These are phyloP conservation scores for Apis mellifera DNA, from an alignment of 1,140 invertebrate genomes.

Conservation along the genomic window Amel_HAv3.1 CM009933.2:11213001-11213500, in stretches of 20 bases:
- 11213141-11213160: no score
- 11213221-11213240: conserved; percentile 65
- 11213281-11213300: conserved; percentile 29
- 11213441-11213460: no score
- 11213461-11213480: not conserved
- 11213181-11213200: conserved; percentile 42
- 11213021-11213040: no score
- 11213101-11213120: no score
- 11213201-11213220: conserved; percentile 42
- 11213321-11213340: conserved; percentile 5
- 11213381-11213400: not conserved
- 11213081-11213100: no score
- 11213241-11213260: conserved; percentile 59
- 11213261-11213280: conserved; percentile 44
- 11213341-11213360: conserved; percentile 23
- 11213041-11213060: no score
- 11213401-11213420: not conserved
- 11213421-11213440: not conserved
- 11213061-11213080: no score
- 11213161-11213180: conserved; percentile 31
- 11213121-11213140: no score
- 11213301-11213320: conserved; percentile 24
- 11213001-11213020: no score
- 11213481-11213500: no score
- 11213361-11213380: not conserved